These are phyloP conservation scores for Apodemia hepburni DNA, from an alignment of 2,888 invertebrate genomes.

Conservation along the genomic window DNA sequence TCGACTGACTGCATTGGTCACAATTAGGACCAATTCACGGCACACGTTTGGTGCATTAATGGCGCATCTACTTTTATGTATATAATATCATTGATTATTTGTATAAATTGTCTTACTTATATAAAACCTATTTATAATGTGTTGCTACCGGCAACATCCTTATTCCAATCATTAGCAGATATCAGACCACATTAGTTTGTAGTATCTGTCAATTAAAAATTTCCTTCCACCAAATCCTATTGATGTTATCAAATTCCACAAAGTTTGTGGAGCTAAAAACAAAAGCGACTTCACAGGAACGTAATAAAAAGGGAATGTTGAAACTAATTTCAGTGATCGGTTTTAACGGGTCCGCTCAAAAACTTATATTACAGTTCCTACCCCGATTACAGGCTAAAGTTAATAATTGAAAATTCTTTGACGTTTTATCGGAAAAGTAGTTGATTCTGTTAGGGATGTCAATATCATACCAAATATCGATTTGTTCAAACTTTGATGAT, in stretches of 20 bases:
- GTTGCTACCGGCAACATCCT: too few species aligned
- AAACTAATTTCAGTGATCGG: conserved; percentile 18
- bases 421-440: conserved; percentile 56
- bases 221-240: neutral
- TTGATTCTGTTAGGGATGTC: conserved; percentile 38
- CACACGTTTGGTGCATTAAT: too few species aligned
- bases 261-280: conserved; percentile 12
- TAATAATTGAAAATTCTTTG: conserved; percentile 59
- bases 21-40: too few species aligned
- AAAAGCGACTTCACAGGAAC: conserved; percentile 20
- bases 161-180: too few species aligned
- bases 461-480: conserved; percentile 38
- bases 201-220: neutral
- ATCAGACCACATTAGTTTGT: neutral
- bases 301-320: conserved; percentile 22
- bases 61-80: too few species aligned
- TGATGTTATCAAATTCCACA: conserved; percentile 14
- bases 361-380: conserved; percentile 25
- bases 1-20: too few species aligned
- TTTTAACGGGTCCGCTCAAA: conserved; percentile 20
- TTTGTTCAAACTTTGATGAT: conserved; percentile 17
- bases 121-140: too few species aligned
- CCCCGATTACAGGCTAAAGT: conserved; percentile 41
- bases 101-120: too few species aligned
- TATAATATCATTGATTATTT: too few species aligned